Base-by-base conservation (phyloP, 2,113 vertebrate genomes). In the Vulpes ferrilata region DNA sequence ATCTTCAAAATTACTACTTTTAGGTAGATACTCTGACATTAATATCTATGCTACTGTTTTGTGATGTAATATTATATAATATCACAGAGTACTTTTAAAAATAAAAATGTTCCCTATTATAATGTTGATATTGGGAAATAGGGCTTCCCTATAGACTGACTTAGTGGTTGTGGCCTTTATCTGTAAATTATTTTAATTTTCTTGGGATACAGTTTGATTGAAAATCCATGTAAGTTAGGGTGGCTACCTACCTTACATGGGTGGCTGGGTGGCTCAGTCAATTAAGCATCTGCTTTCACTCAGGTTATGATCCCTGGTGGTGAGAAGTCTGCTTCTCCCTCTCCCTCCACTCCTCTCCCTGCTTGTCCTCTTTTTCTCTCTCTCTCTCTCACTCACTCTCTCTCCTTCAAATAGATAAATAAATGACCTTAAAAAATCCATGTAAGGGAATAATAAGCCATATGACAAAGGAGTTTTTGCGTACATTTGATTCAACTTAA, bases 181-280 rank as follows among this genome's bases (percentile, higher is more conserved):
- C 78, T 93, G 15, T 83, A 84, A 73, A 73, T 79, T 90, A 19
- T 88, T 93, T 86, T 79, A 85, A 88, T 88, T 67, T 83, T 89
- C 38, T 90, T 73, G n/a, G n/a, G 4, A 22, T 79, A 15, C n/a
- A 67, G 27, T 93, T 83, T 73, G 60, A 93, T 76, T 69, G 57
- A 81, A 90, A 55, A 81, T 85, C 30, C 43, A 48, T 57, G 30
- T 78, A 78, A 38, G 6, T 43, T 43, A 43, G 43, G 43, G 43
- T 43, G 43, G 43, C 43, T 43, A 43, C 43, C 43, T 43, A 43
- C 43, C 43, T 43, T 43, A 43, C 43, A 43, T 43, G 43, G 43
- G 43, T 43, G 43, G 43, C 43, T 43, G 43, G 43, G 43, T 43
- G 43, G 43, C 43, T 43, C 43, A 43, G 43, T 43, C 43, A 43